Conservation (phyloP, 1,140 invertebrate species). For the Calliphora vicina region DNA sequence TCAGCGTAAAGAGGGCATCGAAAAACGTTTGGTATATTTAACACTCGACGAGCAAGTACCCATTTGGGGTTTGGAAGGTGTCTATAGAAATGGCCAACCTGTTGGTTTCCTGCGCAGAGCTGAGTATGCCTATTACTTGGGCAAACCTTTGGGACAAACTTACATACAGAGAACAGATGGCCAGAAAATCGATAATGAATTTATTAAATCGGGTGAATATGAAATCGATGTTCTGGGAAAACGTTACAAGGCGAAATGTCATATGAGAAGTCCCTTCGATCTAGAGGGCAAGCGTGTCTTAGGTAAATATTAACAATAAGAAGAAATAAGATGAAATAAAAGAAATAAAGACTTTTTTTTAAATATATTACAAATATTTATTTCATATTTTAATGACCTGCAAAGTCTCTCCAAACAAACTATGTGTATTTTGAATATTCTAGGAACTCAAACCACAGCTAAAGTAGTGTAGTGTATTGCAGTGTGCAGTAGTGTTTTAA, state of each 20-base stretch:
- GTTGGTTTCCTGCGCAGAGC: conserved; percentile 83
- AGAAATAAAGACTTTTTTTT: not conserved
- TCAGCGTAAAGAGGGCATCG: conserved; percentile 71
- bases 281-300: conserved; percentile 66
- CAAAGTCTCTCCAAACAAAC: not conserved
- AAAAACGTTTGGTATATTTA: conserved; percentile 78
- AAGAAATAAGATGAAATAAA: not conserved
- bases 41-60: conserved; percentile 76
- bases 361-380: not conserved
- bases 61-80: conserved; percentile 83
- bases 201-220: conserved; percentile 76
- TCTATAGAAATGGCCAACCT: conserved; percentile 78
- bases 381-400: conserved; percentile 22
- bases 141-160: conserved; percentile 71
- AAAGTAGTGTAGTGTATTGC: not conserved
- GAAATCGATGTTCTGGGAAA: conserved; percentile 82
- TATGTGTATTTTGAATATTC: not conserved
- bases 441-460: conserved; percentile 7
- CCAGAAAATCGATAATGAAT: conserved; percentile 70
- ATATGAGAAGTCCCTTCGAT: conserved; percentile 82
- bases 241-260: conserved; percentile 73
- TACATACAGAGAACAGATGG: conserved; percentile 63
- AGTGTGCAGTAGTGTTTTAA: not conserved
- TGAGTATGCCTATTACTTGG: conserved; percentile 79
- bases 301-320: conserved; percentile 49